Base-by-base conservation (phyloP, 2,888 invertebrate species). In the Rhynchonema sp. region DNA sequence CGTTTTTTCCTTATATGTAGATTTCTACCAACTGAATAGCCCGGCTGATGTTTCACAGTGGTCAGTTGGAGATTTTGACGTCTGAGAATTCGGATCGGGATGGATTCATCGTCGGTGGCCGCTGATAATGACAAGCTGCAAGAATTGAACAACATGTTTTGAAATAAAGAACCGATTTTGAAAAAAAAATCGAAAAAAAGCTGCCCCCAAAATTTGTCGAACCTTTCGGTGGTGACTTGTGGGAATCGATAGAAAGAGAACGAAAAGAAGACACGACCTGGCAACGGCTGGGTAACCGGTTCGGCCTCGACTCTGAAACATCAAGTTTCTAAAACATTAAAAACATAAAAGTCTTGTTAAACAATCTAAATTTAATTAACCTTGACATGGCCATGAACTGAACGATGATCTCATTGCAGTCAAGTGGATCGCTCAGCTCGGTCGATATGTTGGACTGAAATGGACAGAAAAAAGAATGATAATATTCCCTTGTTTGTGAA, bases 181-280 rank as follows among this genome's bases (percentile, higher is more conserved):
- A 49, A 20, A 6, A 49, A 17, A 49, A 49, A 49, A 23, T 49
- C 20, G 3, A 49, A n/a, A 49, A 20, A 17, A 38, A 38, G 6
- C 38, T 6, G 38, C 38, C 38, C 6, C 6, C 6, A 6, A 38
- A 38, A 17, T n/a, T n/a, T n/a, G n/a, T 6, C 49, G n/a, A 49
- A 77, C 75, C 74, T 73, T 66, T 79, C 78, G 17, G 78, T 75
- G 1, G 73, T 76, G 57, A 77, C 68, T 61, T 74, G 72, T 2
- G 75, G 74, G 64, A 76, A 78, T 25, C 77, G 70, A 67, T 77
- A 78, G 66, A 78, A 78, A 65, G 77, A 75, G 65, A 78, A 74
- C 0, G 77, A 75, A 68, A 79, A 77, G 68, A 76, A 78, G 13
- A 77, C 69, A 23, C 72, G 70, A 2, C 68, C 66, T 6, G 62